Conservation (phyloP, 2,797 vertebrate genomes). For the Molossus alvarezi region DNA sequence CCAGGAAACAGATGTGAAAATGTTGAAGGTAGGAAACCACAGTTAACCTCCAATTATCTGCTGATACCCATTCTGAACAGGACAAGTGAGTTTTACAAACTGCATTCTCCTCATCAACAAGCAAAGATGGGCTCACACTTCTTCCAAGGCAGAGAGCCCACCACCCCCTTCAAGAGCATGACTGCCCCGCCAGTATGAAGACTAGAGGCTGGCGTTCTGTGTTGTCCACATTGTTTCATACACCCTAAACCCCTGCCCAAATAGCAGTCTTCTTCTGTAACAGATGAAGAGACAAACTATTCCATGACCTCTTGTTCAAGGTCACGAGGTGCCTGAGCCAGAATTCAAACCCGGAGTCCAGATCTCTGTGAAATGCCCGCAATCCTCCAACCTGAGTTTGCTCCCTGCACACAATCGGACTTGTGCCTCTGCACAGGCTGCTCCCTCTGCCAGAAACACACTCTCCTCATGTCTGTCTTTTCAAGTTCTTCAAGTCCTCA, state of each 20-base stretch:
- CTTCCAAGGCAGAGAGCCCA: background rate
- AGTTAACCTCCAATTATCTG: background rate
- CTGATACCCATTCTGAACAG: background rate
- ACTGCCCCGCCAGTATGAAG: background rate
- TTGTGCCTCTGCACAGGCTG: accelerated
- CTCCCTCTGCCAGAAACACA: background rate
- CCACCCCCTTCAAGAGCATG: accelerated
- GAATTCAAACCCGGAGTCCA: background rate
- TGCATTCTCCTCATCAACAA: background rate
- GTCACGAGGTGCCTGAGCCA: background rate
- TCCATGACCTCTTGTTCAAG: background rate
- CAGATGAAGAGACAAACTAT: background rate
- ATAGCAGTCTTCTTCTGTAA: background rate
- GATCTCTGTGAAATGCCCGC: accelerated
- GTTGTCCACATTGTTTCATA: accelerated
- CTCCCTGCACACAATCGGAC: background rate
- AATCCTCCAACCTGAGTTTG: background rate
- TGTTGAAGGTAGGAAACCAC: background rate
- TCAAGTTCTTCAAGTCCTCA: background rate
- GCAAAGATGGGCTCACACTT: background rate
- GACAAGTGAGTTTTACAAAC: background rate
- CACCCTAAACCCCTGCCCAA: background rate
- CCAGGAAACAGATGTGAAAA: background rate
- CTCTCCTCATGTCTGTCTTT: background rate
- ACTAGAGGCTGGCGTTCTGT: accelerated